Base-by-base conservation (phyloP, 2,797 vertebrate species). In the Aphelocoma californica region DNA sequence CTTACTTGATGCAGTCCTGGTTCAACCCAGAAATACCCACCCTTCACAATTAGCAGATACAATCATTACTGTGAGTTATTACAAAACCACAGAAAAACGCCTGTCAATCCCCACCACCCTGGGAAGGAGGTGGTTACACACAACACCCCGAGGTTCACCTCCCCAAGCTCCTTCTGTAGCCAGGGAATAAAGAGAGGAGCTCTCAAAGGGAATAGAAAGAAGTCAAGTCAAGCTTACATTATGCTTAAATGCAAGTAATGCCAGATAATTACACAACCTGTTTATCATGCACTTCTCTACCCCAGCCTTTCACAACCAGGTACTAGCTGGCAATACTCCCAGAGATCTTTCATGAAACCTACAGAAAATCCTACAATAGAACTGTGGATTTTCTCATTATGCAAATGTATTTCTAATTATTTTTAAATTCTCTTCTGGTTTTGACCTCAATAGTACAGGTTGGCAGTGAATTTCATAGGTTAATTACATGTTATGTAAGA, bases 351-450 rank as follows among this genome's bases (percentile, higher is more conserved):
- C 51, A 73, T 70, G 58, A 69, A 93, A 87, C 51, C 57, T 82
- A 86, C 48, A 84, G 73, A 96, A 96, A 92, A 90, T n/a, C 66
- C 51, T 78, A 69, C 67, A 80, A 80, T 7, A 81, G 88, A 83
- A 83, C 31, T 26, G 62, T 42, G 62, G 54, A 93, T 96, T 93
- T 96, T 90, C 89, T 92, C 91, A 94, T 96, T 96, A 94, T 88
- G 93, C 80, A 96, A 97, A 94, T 90, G 3, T 64, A 90, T 72
- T 95, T 92, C 82, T 86, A 92, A 90, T 88, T 85, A 89, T 81
- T 96, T 90, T 58, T 42, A 2, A 94, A 81, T 90, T 95, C 86
- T 88, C 48, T 83, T 92, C 79, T 90, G 62, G 71, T 84, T 95
- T 88, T 90, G 73, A 96, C 80, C 85, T 92, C 85, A 84, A 21